phyloP scores from a whole-genome alignment of 2,888 invertebrate genomes.

The Nomada fucata region DNA sequence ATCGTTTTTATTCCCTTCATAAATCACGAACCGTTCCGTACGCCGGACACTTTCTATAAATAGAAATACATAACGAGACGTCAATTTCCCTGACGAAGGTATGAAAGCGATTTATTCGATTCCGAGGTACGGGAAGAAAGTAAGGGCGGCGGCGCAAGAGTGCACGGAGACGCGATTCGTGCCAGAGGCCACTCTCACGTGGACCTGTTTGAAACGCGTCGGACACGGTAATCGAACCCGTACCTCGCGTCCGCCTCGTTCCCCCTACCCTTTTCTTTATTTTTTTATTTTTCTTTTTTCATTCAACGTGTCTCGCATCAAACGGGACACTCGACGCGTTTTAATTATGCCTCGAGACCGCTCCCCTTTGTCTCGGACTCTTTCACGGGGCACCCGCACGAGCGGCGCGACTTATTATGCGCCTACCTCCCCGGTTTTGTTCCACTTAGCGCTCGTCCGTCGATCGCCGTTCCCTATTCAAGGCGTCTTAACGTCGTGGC shows the following conservation, averaged over 20 bases:
- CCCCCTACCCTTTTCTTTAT: constrained; percentile 15
- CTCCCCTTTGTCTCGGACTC: constrained; percentile 70
- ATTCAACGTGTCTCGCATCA: constrained; percentile 32
- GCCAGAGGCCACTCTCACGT: constrained; percentile 66
- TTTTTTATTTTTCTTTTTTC: neutral
- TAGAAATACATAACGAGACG: constrained; percentile 45
- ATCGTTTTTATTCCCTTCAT: no score
- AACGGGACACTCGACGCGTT: constrained; percentile 78
- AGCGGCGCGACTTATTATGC: constrained; percentile 74
- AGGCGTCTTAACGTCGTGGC: constrained; percentile 63
- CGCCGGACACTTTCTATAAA: constrained; percentile 6
- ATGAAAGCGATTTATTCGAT: constrained; percentile 52
- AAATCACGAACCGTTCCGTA: neutral
- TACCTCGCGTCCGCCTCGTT: constrained; percentile 31
- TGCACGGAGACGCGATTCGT: constrained; percentile 64
- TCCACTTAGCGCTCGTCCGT: constrained; percentile 54
- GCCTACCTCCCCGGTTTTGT: constrained; percentile 66
- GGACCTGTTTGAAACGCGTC: constrained; percentile 64
- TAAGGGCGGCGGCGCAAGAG: constrained; percentile 27
- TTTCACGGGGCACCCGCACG: constrained; percentile 75
- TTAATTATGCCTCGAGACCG: constrained; percentile 78
- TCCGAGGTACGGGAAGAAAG: constrained; percentile 26
- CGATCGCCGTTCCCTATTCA: constrained; percentile 60
- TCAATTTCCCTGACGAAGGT: constrained; percentile 43
- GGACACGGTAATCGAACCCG: constrained; percentile 74